Base-by-base conservation (phyloP, 1,140 invertebrate species). In the Bombyx mandarina region DNA sequence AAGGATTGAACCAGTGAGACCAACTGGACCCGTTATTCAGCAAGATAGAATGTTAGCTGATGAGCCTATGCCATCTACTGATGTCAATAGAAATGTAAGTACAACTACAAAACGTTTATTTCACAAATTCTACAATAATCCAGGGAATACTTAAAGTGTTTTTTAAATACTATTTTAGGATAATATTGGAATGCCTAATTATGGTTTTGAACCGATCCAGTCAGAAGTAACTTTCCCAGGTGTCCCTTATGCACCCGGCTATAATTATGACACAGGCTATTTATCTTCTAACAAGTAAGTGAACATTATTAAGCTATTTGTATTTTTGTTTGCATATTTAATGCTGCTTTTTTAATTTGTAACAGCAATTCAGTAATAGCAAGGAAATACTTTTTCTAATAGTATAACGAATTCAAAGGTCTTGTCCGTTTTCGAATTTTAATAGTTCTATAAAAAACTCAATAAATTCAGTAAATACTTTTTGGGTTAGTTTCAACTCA, bases 231-330 rank as follows among this genome's bases (percentile, higher is more conserved):
- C 77, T 1, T 86, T 79, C 60, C 80, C 83, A 18, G 82, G 85
- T 65, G 66, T 86, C 26, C 77, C 80, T 0, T 86, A 86, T 52
- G 83, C 83, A 6, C 83, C 83, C 10, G 76, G 73, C 0, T 86
- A 86, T 52, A 61, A 64, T 8, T 85, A 85, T 60, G 72, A 75
- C n/a, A 51, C 62, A 49, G 73, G 66, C 26, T 84, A 77, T 43
- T 45, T 56, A 48, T 55, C 62, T 10, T 62, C 65, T 18, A 74
- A 73, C 59, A 62, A 63, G 82, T 85, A 71, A 67, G 57, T 53
- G 53, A 49, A 8, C 7, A 22, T 45, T 46, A 7, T 45, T 46
- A 26, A 22, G 52, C 46, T 12, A 43, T 54, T 43, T n/a, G 9
- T 50, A 64, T 26, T 35, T 53, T 44, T 50, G 7, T n/a, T 42